A percentile compares a stretch with the other conserved stretches of the same genome.
These are phyloP conservation scores for Scaptomyza montana DNA, from an alignment of 1,140 invertebrate species.

Conservation along the genomic window DNA sequence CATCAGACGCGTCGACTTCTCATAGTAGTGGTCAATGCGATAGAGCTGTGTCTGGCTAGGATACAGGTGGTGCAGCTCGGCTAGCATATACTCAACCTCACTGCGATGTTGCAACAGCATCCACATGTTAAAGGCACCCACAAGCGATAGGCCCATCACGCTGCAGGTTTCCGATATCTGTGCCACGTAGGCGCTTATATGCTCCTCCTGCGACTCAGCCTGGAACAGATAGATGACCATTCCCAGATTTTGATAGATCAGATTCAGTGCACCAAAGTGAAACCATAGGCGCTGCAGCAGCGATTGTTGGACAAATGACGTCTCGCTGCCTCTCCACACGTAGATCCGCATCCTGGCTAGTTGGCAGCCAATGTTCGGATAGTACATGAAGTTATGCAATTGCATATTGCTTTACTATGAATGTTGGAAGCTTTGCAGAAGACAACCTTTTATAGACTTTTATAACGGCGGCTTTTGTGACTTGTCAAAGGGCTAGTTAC, in stretches of 20 bases:
- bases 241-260: conserved; percentile 65
- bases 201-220: conserved; percentile 3
- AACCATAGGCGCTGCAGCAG: conserved; percentile 20
- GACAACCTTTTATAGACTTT: conserved; percentile 38
- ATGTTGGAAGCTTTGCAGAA: neutral
- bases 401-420: conserved; percentile 36
- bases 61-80: conserved; percentile 55
- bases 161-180: conserved; percentile 59
- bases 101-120: conserved; percentile 39
- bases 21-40: conserved; percentile 48
- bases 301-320: neutral
- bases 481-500: conserved; percentile 41
- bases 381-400: conserved; percentile 51
- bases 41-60: conserved; percentile 18
- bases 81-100: conserved; percentile 46
- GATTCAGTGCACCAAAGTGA: conserved; percentile 43
- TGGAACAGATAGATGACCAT: conserved; percentile 47
- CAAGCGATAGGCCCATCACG: conserved; percentile 51
- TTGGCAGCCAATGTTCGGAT: conserved; percentile 52
- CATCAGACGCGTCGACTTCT: conserved; percentile 50
- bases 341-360: conserved; percentile 36
- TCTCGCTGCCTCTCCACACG: conserved; percentile 30
- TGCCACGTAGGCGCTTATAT: conserved; percentile 27
- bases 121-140: conserved; percentile 54
- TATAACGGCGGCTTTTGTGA: conserved; percentile 6